Base-by-base conservation (phyloP, 1,140 invertebrate genomes). In the Panagrolaimus sp. region DNA sequence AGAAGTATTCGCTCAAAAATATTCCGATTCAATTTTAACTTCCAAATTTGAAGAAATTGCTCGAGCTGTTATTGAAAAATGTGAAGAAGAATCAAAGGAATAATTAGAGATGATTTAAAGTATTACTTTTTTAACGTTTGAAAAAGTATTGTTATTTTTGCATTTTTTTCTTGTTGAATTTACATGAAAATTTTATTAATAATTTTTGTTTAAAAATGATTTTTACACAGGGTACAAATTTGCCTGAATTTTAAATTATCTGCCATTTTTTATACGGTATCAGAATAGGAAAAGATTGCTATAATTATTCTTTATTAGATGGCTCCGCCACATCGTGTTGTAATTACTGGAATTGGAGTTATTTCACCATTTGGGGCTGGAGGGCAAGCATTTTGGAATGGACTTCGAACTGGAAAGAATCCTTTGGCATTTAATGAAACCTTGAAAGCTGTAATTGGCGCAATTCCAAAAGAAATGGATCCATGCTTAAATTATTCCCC, bases 271-370 rank as follows among this genome's bases (percentile, higher is more conserved):
- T 38, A 38, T 38, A 38, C 52, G 58, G 28, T 62, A 10, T 62
- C 28, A n/a, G 21, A 62, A 62, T 9, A 62, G 8, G 14, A 38
- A 2, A 38, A 7, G 32, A 38, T 38, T 38, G 7, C 32, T 38
- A 7, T 38, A 38, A 4, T 38, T 38, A 38, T 4, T 62, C 58
- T 62, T 4, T 38, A 38, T 4, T 38, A 38, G 63, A 66, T 67
- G 72, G 9, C n/a, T n/a, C 67, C 64, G 6, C 21, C 47, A 21
- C 76, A 78, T 44, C 86, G 94, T 79, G 94, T 98, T 55, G 94
- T 96, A 8, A 89, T 98, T 0, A 96, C 94, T 0, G 95, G 95
- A 10, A 85, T 94, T 44, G 95, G 95, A 15, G 85, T 91, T 12
- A 88, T 98, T 3, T 90, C 89, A 62, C 92, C 94, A 12, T 82